Base-by-base conservation (phyloP, 2,888 invertebrate genomes). In the Idaea straminata region DNA sequence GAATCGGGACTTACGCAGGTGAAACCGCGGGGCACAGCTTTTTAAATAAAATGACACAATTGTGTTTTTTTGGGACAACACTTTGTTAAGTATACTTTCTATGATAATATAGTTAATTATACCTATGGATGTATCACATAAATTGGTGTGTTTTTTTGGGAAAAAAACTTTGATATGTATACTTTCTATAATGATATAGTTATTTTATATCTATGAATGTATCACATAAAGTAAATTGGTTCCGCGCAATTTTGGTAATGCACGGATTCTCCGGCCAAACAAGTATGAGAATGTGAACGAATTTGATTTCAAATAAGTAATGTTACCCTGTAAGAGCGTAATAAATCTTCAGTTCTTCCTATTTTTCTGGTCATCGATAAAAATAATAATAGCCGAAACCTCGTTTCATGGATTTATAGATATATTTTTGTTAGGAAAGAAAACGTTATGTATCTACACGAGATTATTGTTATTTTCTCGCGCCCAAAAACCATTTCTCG, bases 171-270 rank as follows among this genome's bases (percentile, higher is more conserved):
- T 4, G 13, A 47, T 4, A 47, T 3, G 6, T 38, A 6, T 47
- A 47, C 5, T 13, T 13, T 47, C 47, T 47, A 47, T 4, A 47
- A 7, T 47, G 10, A 47, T 47, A 13, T 47, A 47, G 47, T 10
- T 10, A 10, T 13, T 15, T 7, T 59, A 25, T 83, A 79, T 82
- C 81, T 79, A 82, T 85, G 83, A 83, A 67, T 57, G 76, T 83
- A 83, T 83, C 83, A 82, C 83, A 87, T 88, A 87, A 88, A 89
- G 84, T 82, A 87, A 84, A 89, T 90, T 87, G 88, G 84, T 86
- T 87, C 82, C 79, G 78, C 86, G 87, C 90, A 90, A 90, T 90
- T 88, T 88, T 83, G 77, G 88, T 90, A 90, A 90, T 90, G 89
- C 87, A 88, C 79, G 84, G 85, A 82, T 89, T 88, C 87, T 85